Evolutionary conservation across 2,797 vertebrate genomes (phyloP), one percentile per base, ranked within the genome.

Genomic region (Schizopygopsis malacanthus): DNA sequence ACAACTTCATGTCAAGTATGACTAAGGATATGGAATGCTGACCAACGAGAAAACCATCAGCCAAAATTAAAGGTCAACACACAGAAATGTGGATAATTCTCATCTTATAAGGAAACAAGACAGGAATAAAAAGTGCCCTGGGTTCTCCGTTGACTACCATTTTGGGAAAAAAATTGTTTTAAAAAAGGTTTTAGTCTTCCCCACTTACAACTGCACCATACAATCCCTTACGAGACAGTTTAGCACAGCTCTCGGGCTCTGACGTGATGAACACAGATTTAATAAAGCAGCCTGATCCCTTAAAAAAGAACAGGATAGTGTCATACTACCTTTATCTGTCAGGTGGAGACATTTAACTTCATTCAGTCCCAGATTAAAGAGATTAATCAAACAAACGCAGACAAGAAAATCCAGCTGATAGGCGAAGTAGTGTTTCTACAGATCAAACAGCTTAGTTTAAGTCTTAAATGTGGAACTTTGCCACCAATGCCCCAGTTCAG

Each of bases 211-310:
- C 3, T 11, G 45, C 16, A 33, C 16, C 47, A 39, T 41, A 59
- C 15, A 77, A 22, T 6, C 25, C 12, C 20, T 0, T 54, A 3
- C 50, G 25, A 67, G 41, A 20, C n/a, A 43, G 54, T 28, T 11
- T 4, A 81, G 33, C 52, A 56, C 50, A 82, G 67, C n/a, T 61
- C 4, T 59, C 69, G 52, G 28, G 43, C 54, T 75, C 39, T 63
- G 56, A 25, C 15, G 12, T 33, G 9, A 84, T 33, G 25, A 84
- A 69, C 47, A 3, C n/a, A 16, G 22, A 70, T 79, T 37, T 43
- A 79, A 85, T 59, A 56, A 70, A 56, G 50, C 50, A 59, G 76
- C 5, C 50, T 79, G n/a, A 70, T 45, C 50, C 22, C 83, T 84
- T 71, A 70, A 79, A 54, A 78, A 70, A 79, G n/a, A 79, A 59